Base-by-base conservation (phyloP, 2,797 vertebrate genomes). In the Nasua narica region DNA sequence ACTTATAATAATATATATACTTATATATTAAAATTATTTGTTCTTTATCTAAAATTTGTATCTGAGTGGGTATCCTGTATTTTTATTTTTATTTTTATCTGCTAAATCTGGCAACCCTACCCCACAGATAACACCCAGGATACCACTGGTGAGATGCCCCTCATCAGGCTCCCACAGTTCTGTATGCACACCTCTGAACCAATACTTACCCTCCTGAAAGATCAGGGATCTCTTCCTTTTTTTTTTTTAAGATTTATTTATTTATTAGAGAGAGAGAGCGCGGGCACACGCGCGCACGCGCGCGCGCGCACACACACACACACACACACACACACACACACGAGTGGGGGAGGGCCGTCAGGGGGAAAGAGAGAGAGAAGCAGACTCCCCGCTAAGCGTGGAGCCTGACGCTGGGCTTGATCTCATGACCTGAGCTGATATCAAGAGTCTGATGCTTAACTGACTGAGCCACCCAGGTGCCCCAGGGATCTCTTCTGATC, bases 71-170 rank as follows among this genome's bases (percentile, higher is more conserved):
- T 27, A 88, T 27, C 46, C 81, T 88, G 29, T 90, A 37, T 95
- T 96, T 96, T 94, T 62, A 60, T 88, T 87, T 88, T 23, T 90
- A 37, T 95, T 96, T 96, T 94, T 62, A 60, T 88, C 83, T 92
- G 85, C 67, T 60, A 86, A 72, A 77, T 93, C 85, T 94, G 60
- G n/a, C 35, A 92, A 78, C 43, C 48, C 86, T 74, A 74, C 50
- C 15, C 25, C 25, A 91, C 7, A 81, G 76, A 86, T 82, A 84
- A 85, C 54, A 40, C 40, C 50, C 14, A 27, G 3, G 29, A 89
- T 84, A 67, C n/a, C 65, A 10, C 65, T 35, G 16, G 13, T 91
- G 87, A 85, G 58, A 86, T 86, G 58, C 8, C 48, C 46, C 58
- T 92, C 60, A 56, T 78, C 16, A 54, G 48, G 70, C 35, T 54